These are phyloP conservation scores for Athene noctua DNA, from an alignment of 2,113 vertebrate species.

Conservation along the genomic window DNA sequence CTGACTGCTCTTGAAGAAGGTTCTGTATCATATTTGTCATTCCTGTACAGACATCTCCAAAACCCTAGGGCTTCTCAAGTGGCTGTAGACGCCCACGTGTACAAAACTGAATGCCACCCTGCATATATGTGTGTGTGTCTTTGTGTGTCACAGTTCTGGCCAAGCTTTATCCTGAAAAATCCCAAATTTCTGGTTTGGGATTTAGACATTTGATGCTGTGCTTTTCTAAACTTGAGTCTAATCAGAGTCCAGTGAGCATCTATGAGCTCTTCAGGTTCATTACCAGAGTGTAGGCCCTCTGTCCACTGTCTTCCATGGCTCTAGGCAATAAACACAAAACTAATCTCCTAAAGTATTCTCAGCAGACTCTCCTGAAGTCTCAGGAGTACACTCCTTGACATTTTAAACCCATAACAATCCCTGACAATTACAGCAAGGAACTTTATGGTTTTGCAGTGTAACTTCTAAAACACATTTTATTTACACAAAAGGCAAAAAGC, in stretches of 20 bases:
- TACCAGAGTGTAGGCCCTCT: neutral
- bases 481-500: neutral
- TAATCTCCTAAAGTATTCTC: neutral
- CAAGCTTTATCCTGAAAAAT: neutral
- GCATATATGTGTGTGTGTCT: neutral
- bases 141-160: neutral
- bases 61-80: neutral
- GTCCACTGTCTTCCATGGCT: neutral
- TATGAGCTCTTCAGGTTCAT: neutral
- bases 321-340: neutral
- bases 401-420: neutral
- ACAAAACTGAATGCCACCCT: neutral
- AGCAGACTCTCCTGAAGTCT: neutral
- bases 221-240: neutral
- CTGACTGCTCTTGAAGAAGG: neutral
- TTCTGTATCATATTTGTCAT: neutral
- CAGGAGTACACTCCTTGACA: neutral
- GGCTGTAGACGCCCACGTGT: neutral
- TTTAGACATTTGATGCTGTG: neutral
- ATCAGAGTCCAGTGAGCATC: neutral
- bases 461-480: neutral
- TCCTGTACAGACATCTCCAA: neutral
- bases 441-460: neutral
- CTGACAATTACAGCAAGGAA: neutral
- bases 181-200: neutral